Evolutionary conservation across 2,797 vertebrate species (phyloP).

Genomic region (Tadarida brasiliensis): DNA sequence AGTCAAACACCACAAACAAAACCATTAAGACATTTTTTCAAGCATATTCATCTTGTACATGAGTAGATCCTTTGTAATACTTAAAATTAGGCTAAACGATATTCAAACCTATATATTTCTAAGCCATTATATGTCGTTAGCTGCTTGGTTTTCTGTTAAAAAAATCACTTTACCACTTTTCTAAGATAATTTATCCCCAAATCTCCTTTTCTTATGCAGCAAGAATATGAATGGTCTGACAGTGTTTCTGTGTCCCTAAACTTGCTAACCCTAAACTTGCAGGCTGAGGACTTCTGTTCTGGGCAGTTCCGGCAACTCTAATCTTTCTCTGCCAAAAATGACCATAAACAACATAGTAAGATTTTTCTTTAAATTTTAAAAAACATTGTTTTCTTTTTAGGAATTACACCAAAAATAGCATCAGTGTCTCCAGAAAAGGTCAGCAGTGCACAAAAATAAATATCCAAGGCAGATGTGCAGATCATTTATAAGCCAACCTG

Average conservation of each 20-base stretch:
- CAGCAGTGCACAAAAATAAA: not conserved
- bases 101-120: slow-evolving; percentile 36
- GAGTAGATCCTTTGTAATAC: not conserved
- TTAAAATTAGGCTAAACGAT: slow-evolving; percentile 20
- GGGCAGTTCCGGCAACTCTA: not conserved
- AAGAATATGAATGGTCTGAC: slow-evolving; percentile 50
- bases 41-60: not conserved
- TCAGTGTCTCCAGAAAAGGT: not conserved
- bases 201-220: slow-evolving; percentile 61
- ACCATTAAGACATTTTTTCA: slow-evolving; percentile 56
- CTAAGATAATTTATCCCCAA: slow-evolving; percentile 68
- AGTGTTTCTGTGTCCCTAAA: slow-evolving; percentile 56
- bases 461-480: not conserved
- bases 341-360: slow-evolving; percentile 43
- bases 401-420: not conserved
- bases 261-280: not conserved
- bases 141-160: slow-evolving; percentile 48
- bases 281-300: slow-evolving; percentile 57
- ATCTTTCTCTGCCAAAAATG: slow-evolving; percentile 9
- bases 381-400: slow-evolving; percentile 20
- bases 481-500: not conserved
- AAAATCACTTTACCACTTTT: slow-evolving; percentile 42
- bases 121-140: not conserved
- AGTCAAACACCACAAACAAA: slow-evolving; percentile 71
- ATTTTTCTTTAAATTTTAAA: slow-evolving; percentile 52